Conservation (phyloP, 1,140 invertebrate genomes). For the Nephila pilipes region DNA sequence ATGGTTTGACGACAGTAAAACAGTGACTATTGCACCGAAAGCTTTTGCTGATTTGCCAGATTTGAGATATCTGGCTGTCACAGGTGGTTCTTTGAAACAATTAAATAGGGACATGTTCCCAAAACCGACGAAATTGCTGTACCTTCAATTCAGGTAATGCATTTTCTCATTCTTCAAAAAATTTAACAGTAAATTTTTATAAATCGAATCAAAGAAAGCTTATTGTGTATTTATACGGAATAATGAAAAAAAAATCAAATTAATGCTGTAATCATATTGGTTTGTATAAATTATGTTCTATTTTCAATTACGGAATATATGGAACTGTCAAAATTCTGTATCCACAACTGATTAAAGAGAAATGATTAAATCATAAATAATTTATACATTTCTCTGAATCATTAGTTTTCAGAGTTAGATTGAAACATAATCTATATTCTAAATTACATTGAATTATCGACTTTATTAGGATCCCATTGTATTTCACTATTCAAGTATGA, state of each 20-base stretch:
- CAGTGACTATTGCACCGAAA: neutral
- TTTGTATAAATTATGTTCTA: neutral
- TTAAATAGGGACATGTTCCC: constrained; percentile 15
- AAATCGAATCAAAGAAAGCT: neutral
- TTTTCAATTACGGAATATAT: neutral
- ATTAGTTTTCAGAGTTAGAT: too few relatives aligned
- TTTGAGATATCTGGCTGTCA: neutral
- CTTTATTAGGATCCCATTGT: too few relatives aligned
- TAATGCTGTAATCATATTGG: neutral
- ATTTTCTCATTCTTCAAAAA: neutral
- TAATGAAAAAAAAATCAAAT: neutral
- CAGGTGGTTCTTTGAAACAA: neutral
- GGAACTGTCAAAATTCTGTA: too few relatives aligned
- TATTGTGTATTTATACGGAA: neutral
- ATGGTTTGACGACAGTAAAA: neutral
- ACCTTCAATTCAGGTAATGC: neutral
- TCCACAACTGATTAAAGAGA: too few relatives aligned
- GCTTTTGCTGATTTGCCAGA: neutral
- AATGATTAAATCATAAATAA: too few relatives aligned
- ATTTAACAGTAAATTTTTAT: neutral
- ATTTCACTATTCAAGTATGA: too few relatives aligned
- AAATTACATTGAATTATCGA: too few relatives aligned
- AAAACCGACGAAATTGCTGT: neutral
- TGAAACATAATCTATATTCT: too few relatives aligned
- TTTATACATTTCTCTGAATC: too few relatives aligned